Conservation (phyloP, 2,113 vertebrate species). For the Sitta europaea region DNA sequence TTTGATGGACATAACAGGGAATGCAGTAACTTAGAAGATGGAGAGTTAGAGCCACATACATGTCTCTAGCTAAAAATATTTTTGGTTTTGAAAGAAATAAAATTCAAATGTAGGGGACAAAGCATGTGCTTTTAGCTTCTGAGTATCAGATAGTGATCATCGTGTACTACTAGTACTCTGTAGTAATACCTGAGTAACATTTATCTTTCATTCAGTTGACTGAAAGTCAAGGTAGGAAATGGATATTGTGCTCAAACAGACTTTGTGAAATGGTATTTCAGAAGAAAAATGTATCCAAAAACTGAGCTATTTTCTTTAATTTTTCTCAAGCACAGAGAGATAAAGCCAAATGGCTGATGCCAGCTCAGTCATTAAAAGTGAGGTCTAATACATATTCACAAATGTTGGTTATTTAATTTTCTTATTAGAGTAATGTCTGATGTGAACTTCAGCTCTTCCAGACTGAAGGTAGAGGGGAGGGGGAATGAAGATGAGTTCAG, state of each 20-base stretch:
- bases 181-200: neutral
- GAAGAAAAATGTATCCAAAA: neutral
- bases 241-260: neutral
- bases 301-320: neutral
- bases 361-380: neutral
- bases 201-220: neutral
- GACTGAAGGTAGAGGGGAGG: neutral
- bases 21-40: neutral
- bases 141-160: neutral
- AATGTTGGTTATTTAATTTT: neutral
- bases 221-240: neutral
- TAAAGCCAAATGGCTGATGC: neutral
- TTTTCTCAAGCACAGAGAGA: neutral
- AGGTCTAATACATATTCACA: neutral
- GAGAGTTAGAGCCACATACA: neutral
- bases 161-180: neutral
- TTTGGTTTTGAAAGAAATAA: neutral
- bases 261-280: neutral
- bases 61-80: neutral
- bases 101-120: neutral
- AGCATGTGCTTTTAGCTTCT: neutral
- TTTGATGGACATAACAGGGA: neutral
- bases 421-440: neutral
- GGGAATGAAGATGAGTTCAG: neutral
- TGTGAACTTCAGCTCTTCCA: neutral